Percentiles rank a stretch among this genome's conserved stretches.
phyloP scores from a whole-genome alignment of 2,797 vertebrate genomes.

The Linurgus olivaceus region DNA sequence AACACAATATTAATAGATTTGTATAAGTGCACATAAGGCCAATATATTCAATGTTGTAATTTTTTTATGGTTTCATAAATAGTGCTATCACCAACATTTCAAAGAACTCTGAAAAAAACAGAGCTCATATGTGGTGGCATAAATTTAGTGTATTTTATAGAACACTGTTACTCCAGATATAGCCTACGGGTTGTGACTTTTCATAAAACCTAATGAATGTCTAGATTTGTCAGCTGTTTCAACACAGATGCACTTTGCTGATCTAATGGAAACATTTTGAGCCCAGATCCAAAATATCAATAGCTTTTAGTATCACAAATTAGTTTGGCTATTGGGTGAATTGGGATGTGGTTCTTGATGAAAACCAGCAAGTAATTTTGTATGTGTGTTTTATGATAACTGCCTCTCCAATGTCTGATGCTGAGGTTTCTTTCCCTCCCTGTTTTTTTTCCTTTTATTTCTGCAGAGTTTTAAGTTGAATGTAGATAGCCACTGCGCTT shows the following conservation, averaged over 20 bases:
- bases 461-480: slow-evolving; percentile 92
- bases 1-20: slow-evolving; percentile 64
- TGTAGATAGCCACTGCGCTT: slow-evolving; percentile 86
- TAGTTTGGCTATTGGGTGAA: slow-evolving; percentile 68
- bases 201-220: slow-evolving; percentile 77
- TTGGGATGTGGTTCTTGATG: slow-evolving; percentile 66
- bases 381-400: slow-evolving; percentile 27
- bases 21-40: slow-evolving; percentile 53
- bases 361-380: slow-evolving; percentile 60
- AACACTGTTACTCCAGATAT: slow-evolving; percentile 64
- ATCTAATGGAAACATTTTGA: slow-evolving; percentile 73
- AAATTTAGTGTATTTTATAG: slow-evolving; percentile 70
- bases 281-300: slow-evolving; percentile 74
- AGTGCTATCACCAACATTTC: slow-evolving; percentile 70
- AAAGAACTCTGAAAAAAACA: slow-evolving; percentile 57
- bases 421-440: background rate
- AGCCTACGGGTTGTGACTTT: slow-evolving; percentile 73
- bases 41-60: slow-evolving; percentile 65
- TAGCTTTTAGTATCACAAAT: slow-evolving; percentile 74
- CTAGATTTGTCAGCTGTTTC: slow-evolving; percentile 77
- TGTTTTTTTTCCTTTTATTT: background rate
- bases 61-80: slow-evolving; percentile 73
- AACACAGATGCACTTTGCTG: slow-evolving; percentile 73
- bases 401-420: slow-evolving; percentile 1
- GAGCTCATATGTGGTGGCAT: slow-evolving; percentile 50